Evolutionary conservation across 2,888 invertebrate genomes (phyloP), one percentile per base, ranked within the genome.

Genomic region (Xylota sylvarum): DNA sequence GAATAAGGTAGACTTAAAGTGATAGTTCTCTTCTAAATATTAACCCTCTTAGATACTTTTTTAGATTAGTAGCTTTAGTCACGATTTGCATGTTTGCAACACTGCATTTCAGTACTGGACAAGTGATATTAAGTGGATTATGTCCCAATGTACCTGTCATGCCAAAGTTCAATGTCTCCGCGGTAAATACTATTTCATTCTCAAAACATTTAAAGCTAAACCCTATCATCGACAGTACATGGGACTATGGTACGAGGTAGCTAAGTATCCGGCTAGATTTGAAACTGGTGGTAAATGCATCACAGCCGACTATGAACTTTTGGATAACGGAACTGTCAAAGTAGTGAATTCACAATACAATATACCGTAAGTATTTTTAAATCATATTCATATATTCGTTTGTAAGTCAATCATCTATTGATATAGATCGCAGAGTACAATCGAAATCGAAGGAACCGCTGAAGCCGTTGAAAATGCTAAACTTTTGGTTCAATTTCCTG

Each of bases 241-340:
- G 76, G 85, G 85, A 67, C n/a, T 77, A 10, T 85, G 85, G 85
- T 62, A 81, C 37, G 85, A 85, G 14, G 32, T 35, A 9, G 80
- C 85, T 3, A 85, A 67, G 46, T 85, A 81, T 46, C 85, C 85
- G 46, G 60, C 76, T 2, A 7, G 52, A 4, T 85, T 85, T 32
- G 85, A 85, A 55, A 10, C 10, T 5, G 72, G 65, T 14, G 81
- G 81, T 5, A 70, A 32, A 12, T 85, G 85, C 32, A 46, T 76
- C 0, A 81, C 76, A 6, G 85, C 85, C 12, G 56, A 64, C 7
- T 85, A 85, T 35, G 70, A 48, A 2, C 65, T 81, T n/a, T 35
- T 37, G 17, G 27, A 9, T 19, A 76, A 81, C 50, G 85, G 81
- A 35, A 60, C 69, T 3, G 72, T 85, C 2, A 19, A 6, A 23